A percentile compares a stretch with the other conserved stretches of the same genome.
Conservation (phyloP, 1,140 invertebrate genomes). For the Coelopa frigida region DNA sequence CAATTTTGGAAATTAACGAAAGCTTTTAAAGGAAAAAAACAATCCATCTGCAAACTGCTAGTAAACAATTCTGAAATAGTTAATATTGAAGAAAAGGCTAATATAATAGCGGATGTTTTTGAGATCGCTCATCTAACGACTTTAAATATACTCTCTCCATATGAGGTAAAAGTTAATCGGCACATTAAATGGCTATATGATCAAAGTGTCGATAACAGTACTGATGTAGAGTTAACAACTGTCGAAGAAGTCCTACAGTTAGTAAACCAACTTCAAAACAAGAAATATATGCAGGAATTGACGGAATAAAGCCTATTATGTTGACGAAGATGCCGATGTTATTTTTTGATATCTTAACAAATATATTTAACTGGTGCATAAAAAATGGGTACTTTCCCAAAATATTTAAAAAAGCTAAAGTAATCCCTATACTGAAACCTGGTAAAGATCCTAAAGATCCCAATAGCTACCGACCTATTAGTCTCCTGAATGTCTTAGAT, state of each 20-base stretch:
- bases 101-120: not conserved
- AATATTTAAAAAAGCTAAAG: conserved; percentile 36
- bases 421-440: conserved; percentile 38
- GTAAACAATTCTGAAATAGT: not conserved
- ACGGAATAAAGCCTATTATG: too few relatives aligned
- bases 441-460: conserved; percentile 28
- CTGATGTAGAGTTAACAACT: too few relatives aligned
- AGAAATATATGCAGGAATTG: too few relatives aligned
- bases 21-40: not conserved
- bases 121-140: too few relatives aligned
- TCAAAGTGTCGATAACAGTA: too few relatives aligned
- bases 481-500: conserved; percentile 28
- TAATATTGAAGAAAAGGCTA: not conserved
- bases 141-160: too few relatives aligned
- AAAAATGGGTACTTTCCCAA: conserved; percentile 29
- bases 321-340: too few relatives aligned
- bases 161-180: too few relatives aligned
- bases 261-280: too few relatives aligned
- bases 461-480: conserved; percentile 35
- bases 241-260: too few relatives aligned
- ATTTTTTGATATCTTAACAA: too few relatives aligned
- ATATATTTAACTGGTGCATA: conserved; percentile 26
- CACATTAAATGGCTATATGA: too few relatives aligned
- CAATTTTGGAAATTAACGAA: conserved; percentile 1
- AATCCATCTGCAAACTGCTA: not conserved